Conservation (phyloP, 2,888 invertebrate species). For the Drosophila dives region DNA sequence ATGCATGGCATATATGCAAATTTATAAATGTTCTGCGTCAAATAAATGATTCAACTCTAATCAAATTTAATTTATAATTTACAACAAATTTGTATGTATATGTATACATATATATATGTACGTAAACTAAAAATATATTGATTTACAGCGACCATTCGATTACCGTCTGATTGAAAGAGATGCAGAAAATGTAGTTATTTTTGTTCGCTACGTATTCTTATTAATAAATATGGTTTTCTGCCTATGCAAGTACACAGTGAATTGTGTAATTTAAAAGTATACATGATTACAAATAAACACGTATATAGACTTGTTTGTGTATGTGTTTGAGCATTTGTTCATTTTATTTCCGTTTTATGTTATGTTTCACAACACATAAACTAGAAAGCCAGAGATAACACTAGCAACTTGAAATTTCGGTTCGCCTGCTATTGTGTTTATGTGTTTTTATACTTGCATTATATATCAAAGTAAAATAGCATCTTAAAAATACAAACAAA, state of each 20-base stretch:
- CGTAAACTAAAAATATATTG: neutral
- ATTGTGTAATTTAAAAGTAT: slow-evolving; percentile 43
- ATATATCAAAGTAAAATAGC: slow-evolving; percentile 23
- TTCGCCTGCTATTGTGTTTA: slow-evolving; percentile 12
- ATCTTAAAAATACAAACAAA: slow-evolving; percentile 21
- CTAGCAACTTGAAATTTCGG: slow-evolving; percentile 20
- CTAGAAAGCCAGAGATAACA: slow-evolving; percentile 45
- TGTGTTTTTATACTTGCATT: neutral
- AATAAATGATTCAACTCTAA: slow-evolving; percentile 5
- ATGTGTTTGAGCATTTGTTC: slow-evolving; percentile 14
- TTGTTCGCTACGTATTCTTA: slow-evolving; percentile 16
- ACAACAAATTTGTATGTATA: slow-evolving; percentile 3
- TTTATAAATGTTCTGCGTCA: slow-evolving; percentile 13
- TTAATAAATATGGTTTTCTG: slow-evolving; percentile 20
- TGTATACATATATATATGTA: no score
- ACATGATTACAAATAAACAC: slow-evolving; percentile 16
- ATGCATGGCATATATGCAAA: slow-evolving; percentile 23
- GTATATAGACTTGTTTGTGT: neutral
- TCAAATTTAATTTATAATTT: slow-evolving; percentile 16
- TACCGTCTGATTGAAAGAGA: neutral
- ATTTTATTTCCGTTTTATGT: slow-evolving; percentile 51
- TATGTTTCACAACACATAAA: slow-evolving; percentile 38
- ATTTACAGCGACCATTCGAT: neutral
- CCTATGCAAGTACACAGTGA: slow-evolving; percentile 11
- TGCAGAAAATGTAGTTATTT: slow-evolving; percentile 14